A percentile compares a stretch with the other conserved stretches of the same genome.
These are phyloP conservation scores for Euplexia lucipara DNA, from an alignment of 2,888 invertebrate genomes.

Conservation along the genomic window DNA sequence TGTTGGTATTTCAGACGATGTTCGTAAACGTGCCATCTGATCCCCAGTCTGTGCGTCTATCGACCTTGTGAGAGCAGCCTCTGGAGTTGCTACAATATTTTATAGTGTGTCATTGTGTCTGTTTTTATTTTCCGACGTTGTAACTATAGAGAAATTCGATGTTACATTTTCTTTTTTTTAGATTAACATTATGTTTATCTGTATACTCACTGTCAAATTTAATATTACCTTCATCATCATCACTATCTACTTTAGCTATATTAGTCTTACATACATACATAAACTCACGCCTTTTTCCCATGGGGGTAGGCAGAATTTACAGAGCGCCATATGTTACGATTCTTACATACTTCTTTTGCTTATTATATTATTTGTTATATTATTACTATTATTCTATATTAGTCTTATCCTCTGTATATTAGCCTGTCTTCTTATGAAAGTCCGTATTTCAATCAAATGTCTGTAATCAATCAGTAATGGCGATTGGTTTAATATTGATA, in stretches of 20 bases:
- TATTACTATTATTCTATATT: too few relatives aligned
- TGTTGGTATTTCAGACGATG: constrained; percentile 65
- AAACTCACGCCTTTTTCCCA: too few relatives aligned
- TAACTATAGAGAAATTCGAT: constrained; percentile 6
- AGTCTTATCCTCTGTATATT: neutral
- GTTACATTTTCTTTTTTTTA: constrained; percentile 13
- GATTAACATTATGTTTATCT: neutral
- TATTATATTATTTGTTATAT: too few relatives aligned
- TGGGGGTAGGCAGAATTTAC: too few relatives aligned
- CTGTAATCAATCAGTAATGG: constrained; percentile 26
- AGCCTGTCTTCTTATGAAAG: neutral
- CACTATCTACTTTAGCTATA: too few relatives aligned
- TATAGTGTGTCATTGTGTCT: constrained; percentile 47
- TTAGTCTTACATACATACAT: too few relatives aligned
- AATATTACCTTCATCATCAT: constrained; percentile 5
- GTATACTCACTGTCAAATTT: neutral
- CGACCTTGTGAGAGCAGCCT: constrained; percentile 47
- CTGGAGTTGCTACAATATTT: constrained; percentile 47
- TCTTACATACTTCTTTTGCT: too few relatives aligned
- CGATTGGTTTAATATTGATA: constrained; percentile 39
- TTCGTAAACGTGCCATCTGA: constrained; percentile 59
- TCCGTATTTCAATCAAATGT: constrained; percentile 9
- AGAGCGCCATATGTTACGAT: too few relatives aligned
- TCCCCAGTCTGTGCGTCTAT: constrained; percentile 51
- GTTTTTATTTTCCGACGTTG: constrained; percentile 38